Conservation (phyloP, 2,113 vertebrate genomes). For the Sciurus niger region DNA sequence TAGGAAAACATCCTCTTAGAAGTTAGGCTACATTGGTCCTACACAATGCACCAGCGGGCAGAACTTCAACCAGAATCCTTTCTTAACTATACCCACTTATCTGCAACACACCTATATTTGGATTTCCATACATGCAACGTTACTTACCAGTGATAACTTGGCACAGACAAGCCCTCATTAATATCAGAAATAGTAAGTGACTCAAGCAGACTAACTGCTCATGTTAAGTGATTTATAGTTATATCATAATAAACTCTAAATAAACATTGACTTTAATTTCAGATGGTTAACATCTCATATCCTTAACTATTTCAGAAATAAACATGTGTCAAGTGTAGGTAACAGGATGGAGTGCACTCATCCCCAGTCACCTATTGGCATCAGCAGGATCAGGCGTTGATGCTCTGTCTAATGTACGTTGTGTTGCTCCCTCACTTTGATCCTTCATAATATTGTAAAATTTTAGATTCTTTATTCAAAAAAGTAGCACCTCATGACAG, state of each 20-base stretch:
- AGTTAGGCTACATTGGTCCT: not conserved
- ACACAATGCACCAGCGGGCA: not conserved
- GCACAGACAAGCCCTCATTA: not conserved
- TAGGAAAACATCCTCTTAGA: not conserved
- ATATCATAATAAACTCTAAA: not conserved
- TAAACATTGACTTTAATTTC: not conserved
- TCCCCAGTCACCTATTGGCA: not conserved
- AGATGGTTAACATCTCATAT: not conserved
- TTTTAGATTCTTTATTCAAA: not conserved
- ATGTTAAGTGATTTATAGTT: not conserved
- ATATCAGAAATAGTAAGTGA: not conserved
- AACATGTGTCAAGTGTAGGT: not conserved
- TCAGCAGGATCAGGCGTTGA: not conserved
- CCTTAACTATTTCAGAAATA: not conserved
- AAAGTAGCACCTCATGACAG: not conserved
- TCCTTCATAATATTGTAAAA: not conserved
- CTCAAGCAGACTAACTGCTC: not conserved
- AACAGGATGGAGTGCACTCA: not conserved
- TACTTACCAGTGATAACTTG: conserved; percentile 6
- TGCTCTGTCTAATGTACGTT: not conserved
- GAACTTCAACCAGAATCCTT: not conserved
- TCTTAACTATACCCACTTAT: not conserved
- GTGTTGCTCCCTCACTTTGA: not conserved
- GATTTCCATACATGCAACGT: not conserved
- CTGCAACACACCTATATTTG: not conserved